Conservation (phyloP, 2,113 vertebrate genomes). For the Setophaga coronata region DNA sequence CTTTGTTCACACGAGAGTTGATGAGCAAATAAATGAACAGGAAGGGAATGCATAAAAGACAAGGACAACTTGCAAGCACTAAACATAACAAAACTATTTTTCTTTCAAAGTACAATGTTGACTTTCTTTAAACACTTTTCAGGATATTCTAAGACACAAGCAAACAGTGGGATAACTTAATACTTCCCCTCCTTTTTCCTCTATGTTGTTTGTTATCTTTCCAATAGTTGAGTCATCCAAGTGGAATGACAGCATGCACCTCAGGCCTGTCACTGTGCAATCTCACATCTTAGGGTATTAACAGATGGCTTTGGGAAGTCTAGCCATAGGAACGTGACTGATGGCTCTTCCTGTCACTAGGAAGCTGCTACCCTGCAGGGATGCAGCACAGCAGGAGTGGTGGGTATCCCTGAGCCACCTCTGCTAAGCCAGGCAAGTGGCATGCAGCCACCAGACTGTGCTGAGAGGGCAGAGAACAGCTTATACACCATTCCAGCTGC, state of each 20-base stretch:
- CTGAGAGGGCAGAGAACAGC: rapidly evolving
- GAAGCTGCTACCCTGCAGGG: background rate
- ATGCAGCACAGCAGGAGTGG: background rate
- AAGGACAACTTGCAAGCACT: background rate
- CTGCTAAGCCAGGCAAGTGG: background rate
- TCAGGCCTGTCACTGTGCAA: background rate
- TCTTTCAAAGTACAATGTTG: background rate
- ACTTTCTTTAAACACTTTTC: background rate
- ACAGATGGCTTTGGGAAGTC: background rate
- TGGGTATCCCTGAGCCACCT: background rate
- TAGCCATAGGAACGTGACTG: background rate
- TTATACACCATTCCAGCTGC: background rate
- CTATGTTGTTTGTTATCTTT: background rate
- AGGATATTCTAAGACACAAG: background rate
- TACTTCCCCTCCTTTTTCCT: background rate
- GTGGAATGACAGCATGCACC: background rate
- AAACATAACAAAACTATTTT: background rate
- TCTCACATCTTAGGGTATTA: background rate
- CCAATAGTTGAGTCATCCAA: background rate
- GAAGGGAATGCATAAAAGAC: background rate
- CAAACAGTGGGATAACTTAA: background rate
- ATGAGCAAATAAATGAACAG: constrained; percentile 13
- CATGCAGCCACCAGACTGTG: background rate
- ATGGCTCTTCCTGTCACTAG: background rate
- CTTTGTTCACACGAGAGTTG: background rate